Percentiles rank a stretch among this genome's conserved stretches.
Evolutionary conservation across 1,140 invertebrate genomes (phyloP).

Genomic region (Cyrtorhinus lividipennis): DNA sequence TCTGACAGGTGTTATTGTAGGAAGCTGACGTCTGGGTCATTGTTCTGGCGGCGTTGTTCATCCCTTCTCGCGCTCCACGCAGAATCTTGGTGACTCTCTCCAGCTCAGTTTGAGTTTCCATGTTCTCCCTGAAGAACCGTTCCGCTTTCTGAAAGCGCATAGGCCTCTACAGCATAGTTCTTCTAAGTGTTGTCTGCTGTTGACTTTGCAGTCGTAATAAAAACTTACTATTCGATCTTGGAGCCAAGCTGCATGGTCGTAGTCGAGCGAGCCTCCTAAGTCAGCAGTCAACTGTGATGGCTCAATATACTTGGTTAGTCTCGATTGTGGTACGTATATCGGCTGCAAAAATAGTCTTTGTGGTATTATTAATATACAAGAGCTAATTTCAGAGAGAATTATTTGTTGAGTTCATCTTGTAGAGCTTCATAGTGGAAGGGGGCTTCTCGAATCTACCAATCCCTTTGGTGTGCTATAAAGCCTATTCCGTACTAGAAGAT

Average conservation of each 20-base stretch:
- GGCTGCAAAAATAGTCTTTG: constrained; percentile 44
- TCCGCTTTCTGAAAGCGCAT: constrained; percentile 51
- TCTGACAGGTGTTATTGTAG: constrained; percentile 28
- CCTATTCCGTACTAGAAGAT: no score
- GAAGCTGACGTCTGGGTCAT: constrained; percentile 22
- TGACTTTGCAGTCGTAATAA: neutral
- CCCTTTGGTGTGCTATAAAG: no score
- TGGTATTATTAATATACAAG: no score
- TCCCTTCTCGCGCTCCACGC: constrained; percentile 21
- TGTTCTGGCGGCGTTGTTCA: constrained; percentile 24
- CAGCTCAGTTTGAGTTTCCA: constrained; percentile 37
- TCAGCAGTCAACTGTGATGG: constrained; percentile 59
- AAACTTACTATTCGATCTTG: constrained; percentile 56
- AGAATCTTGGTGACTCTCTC: constrained; percentile 38
- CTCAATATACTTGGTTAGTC: constrained; percentile 56
- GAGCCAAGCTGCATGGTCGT: constrained; percentile 70
- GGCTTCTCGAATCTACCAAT: no score
- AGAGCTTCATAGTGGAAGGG: no score
- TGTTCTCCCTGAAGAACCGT: constrained; percentile 39
- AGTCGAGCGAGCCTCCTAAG: constrained; percentile 57
- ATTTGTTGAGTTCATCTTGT: no score
- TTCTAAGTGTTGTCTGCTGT: no score
- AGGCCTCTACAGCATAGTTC: no score
- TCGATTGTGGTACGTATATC: constrained; percentile 43
- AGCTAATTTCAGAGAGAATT: no score